A percentile compares a stretch with the other conserved stretches of the same genome.
Evolutionary conservation across 2,888 invertebrate species (phyloP).

Genomic region (Dolomedes plantarius): DNA sequence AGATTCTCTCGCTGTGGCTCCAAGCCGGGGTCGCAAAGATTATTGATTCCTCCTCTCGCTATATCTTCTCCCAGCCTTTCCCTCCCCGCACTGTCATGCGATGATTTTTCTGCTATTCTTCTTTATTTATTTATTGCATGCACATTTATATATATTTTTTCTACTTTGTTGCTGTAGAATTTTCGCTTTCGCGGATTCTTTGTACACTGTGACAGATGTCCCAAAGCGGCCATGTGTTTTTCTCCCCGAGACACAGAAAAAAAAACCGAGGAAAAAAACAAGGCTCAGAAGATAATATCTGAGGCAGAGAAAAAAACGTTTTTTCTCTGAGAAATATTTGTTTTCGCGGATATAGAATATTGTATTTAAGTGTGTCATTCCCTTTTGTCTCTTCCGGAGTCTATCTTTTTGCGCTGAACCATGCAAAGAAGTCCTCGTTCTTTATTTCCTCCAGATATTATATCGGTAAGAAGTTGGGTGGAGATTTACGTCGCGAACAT

Average conservation of each 20-base stretch:
- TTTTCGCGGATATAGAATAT: slow-evolving; percentile 33
- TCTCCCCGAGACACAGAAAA: slow-evolving; percentile 17
- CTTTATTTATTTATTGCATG: slow-evolving; percentile 50
- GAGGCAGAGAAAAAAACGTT: not conserved
- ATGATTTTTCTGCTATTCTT: slow-evolving; percentile 53
- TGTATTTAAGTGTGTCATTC: slow-evolving; percentile 40
- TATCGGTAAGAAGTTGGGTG: not conserved
- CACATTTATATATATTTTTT: slow-evolving; percentile 22
- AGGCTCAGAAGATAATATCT: not conserved
- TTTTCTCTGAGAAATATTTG: slow-evolving; percentile 51
- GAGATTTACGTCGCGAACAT: not conserved
- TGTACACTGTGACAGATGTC: slow-evolving; percentile 46
- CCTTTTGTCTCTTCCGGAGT: slow-evolving; percentile 29
- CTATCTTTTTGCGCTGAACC: slow-evolving; percentile 43
- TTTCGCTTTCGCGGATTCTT: slow-evolving; percentile 31
- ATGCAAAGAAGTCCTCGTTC: slow-evolving; percentile 20
- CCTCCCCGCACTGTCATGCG: slow-evolving; percentile 28
- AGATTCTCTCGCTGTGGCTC: too few relatives aligned
- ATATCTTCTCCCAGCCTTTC: slow-evolving; percentile 35
- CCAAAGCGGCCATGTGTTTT: slow-evolving; percentile 52
- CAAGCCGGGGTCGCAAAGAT: not conserved
- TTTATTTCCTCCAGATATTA: not conserved
- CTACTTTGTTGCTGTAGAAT: slow-evolving; percentile 24
- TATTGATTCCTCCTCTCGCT: not conserved
- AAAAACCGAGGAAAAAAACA: not conserved